phyloP scores from a whole-genome alignment of 2,888 invertebrate species.

The Dasysyrphus albostriatus region DNA sequence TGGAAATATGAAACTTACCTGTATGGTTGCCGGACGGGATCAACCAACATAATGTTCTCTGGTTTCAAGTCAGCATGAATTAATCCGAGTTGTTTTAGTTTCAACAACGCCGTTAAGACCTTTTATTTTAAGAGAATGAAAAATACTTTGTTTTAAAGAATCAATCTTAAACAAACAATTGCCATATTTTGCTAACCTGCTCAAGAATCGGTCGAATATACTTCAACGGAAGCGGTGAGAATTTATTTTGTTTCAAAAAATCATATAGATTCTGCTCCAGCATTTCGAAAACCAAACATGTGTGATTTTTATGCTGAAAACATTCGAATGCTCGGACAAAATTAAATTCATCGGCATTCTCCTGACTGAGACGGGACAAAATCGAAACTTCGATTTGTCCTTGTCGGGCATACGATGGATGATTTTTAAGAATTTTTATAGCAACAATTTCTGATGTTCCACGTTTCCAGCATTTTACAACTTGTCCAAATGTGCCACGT shows the following conservation, averaged over 20 bases:
- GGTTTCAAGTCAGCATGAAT: slow-evolving; percentile 99
- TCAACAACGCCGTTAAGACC: slow-evolving; percentile 88
- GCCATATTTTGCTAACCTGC: slow-evolving; percentile 88
- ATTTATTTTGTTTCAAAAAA: slow-evolving; percentile 99
- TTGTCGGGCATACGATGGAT: slow-evolving; percentile 99
- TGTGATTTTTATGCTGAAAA: slow-evolving; percentile 99
- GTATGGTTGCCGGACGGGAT: slow-evolving; percentile 98
- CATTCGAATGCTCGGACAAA: slow-evolving; percentile 99
- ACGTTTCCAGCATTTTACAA: slow-evolving; percentile 99
- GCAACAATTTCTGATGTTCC: slow-evolving; percentile 99
- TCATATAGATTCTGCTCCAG: slow-evolving; percentile 99
- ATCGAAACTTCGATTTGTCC: slow-evolving; percentile 99
- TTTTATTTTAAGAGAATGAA: slow-evolving; percentile 54
- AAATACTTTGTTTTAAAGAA: not conserved
- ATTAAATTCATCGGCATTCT: slow-evolving; percentile 99
- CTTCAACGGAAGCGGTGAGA: slow-evolving; percentile 98
- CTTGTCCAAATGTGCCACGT: slow-evolving; percentile 99
- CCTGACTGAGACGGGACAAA: slow-evolving; percentile 95
- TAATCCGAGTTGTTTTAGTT: slow-evolving; percentile 95
- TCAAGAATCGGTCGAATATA: slow-evolving; percentile 99
- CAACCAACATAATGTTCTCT: slow-evolving; percentile 99
- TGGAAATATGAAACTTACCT: slow-evolving; percentile 77
- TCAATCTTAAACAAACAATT: not conserved
- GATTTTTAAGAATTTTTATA: slow-evolving; percentile 99
- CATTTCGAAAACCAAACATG: slow-evolving; percentile 99